A percentile compares a stretch with the other conserved stretches of the same genome.
Conservation (phyloP, 2,797 vertebrate species). For the Falco novaeseelandiae region DNA sequence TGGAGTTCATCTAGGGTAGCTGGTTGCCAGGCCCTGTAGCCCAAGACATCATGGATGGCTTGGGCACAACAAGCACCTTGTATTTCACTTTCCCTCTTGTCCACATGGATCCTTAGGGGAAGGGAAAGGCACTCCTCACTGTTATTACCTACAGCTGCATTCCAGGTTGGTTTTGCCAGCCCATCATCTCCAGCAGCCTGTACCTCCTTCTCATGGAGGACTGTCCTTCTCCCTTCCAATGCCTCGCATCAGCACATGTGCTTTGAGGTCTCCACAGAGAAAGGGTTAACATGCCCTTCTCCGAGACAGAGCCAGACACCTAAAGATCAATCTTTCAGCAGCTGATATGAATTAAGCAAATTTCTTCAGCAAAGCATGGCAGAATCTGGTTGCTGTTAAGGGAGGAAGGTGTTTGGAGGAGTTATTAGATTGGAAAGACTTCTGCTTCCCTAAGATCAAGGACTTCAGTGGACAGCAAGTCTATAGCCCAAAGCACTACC, state of each 20-base stretch:
- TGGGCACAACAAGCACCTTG: not conserved
- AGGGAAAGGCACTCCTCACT: not conserved
- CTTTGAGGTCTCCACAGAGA: not conserved
- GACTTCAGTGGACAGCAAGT: not conserved
- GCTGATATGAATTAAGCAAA: not conserved
- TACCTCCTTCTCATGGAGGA: not conserved
- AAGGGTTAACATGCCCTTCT: not conserved
- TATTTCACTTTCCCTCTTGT: not conserved
- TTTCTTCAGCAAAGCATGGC: not conserved
- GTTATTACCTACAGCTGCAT: not conserved
- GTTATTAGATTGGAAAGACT: not conserved
- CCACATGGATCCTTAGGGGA: not conserved
- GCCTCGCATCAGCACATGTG: rapidly evolving
- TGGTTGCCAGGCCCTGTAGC: not conserved
- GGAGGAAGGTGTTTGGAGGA: not conserved
- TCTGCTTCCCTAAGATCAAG: not conserved
- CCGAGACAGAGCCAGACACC: not conserved
- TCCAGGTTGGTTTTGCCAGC: not conserved
- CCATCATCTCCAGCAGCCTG: not conserved
- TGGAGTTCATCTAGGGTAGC: not conserved
- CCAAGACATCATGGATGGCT: not conserved
- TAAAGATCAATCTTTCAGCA: not conserved
- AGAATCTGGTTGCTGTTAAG: not conserved
- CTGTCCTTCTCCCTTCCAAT: not conserved
- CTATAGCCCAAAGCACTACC: not conserved